A percentile compares a stretch with the other conserved stretches of the same genome.
Evolutionary conservation across 2,888 invertebrate genomes (phyloP).

Genomic region (Caenorhabditis macrosperma): DNA sequence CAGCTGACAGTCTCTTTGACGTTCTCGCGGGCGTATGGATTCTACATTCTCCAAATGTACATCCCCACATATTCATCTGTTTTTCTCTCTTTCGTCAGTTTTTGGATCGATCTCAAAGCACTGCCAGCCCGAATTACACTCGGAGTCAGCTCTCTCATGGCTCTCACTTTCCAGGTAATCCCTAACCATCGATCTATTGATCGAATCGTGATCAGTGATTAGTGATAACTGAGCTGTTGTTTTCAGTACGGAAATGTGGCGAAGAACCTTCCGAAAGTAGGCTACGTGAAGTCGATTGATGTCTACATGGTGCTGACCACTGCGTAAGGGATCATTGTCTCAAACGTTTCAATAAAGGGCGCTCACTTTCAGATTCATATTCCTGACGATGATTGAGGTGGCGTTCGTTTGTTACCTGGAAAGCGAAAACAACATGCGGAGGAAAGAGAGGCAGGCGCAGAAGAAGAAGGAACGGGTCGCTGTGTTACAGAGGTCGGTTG

Average conservation of each 20-base stretch:
- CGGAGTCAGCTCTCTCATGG: conserved; percentile 75
- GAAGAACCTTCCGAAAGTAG: conserved; percentile 76
- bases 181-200: too few relatives aligned
- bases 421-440: conserved; percentile 62
- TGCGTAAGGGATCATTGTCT: conserved; percentile 55
- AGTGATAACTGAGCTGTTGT: conserved; percentile 11
- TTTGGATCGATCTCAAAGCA: conserved; percentile 78
- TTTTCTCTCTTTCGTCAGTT: conserved; percentile 75
- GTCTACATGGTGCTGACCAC: conserved; percentile 77
- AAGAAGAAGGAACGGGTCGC: conserved; percentile 67
- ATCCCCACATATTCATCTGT: conserved; percentile 77
- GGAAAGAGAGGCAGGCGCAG: conserved; percentile 60
- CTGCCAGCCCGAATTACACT: conserved; percentile 77
- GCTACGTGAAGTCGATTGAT: conserved; percentile 78
- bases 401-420: conserved; percentile 76
- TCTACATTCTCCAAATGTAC: conserved; percentile 79
- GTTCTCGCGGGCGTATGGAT: conserved; percentile 77
- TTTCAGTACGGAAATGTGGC: conserved; percentile 79
- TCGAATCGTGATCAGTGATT: not conserved
- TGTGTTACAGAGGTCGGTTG: conserved; percentile 38
- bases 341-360: too few relatives aligned
- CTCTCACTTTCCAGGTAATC: conserved; percentile 73
- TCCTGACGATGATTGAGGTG: conserved; percentile 77
- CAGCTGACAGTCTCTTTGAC: conserved; percentile 76
- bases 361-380: conserved; percentile 71